Base-by-base conservation (phyloP, 2,888 invertebrate genomes). In the Thysanoteuthis rhombus region DNA sequence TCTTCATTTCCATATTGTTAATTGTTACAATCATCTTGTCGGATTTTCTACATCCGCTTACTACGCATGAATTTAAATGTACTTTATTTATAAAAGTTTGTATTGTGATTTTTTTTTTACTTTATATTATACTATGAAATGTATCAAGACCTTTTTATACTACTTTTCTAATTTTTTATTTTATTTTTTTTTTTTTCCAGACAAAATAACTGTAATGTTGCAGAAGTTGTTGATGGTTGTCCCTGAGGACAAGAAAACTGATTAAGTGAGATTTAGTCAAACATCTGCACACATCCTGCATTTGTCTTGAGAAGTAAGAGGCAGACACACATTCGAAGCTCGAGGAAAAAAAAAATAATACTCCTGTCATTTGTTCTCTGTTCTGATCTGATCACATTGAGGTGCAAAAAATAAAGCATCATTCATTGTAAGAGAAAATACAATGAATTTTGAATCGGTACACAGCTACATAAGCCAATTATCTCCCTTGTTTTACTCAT, bases 181-280 rank as follows among this genome's bases (percentile, higher is more conserved):
- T n/a, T n/a, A n/a, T n/a, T n/a, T 32, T 92, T 40, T 92, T 28
- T 89, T 52, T 36, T 1, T 47, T 75, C 32, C n/a, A 92, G 92
- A 92, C 45, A 40, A 32, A 32, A 36, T 12, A 32, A 92, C 92
- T 25, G 16, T 4, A 45, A 6, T 45, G 4, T n/a, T 92, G 92
- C 92, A 92, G 92, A 92, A 92, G 32, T 40, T 92, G 92, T 28
- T 92, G 45, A 39, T 92, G 42, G 92, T 92, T 39, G 92, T 92
- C 4, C 92, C 92, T 32, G 92, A 92, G 45, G 92, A 92, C 16
- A 92, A 92, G 92, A 92, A 92, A 40, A 12, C 16, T 0, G n/a
- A 1, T 75, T 75, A 75, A 75, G 16, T 36, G n/a, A 16, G n/a
- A 75, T 75, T 75, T 19, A 47, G 52, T 1, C 52, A 52, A 52